A percentile compares a stretch with the other conserved stretches of the same genome.
Conservation (phyloP, 1,140 invertebrate genomes). For the Zaprionus ghesquierei region DNA sequence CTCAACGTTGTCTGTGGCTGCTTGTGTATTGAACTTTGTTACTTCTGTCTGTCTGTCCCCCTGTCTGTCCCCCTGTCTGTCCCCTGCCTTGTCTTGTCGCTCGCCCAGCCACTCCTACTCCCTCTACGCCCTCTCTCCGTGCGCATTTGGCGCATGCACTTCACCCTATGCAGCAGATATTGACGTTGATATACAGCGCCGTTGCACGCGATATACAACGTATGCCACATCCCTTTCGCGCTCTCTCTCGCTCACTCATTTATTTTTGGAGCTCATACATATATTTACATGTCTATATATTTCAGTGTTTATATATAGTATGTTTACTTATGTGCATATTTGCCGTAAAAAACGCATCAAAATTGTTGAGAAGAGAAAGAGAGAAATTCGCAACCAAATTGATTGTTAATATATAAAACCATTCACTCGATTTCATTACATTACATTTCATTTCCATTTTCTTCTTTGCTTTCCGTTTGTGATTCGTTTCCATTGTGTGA, state of each 20-base stretch:
- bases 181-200: constrained; percentile 79
- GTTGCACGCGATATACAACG: constrained; percentile 70
- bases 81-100: constrained; percentile 48
- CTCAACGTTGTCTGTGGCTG: constrained; percentile 36
- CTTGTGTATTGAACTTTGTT: constrained; percentile 72
- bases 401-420: background rate
- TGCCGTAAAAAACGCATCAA: constrained; percentile 11
- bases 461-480: constrained; percentile 28
- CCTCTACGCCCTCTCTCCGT: constrained; percentile 46
- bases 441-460: background rate
- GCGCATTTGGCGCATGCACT: constrained; percentile 59
- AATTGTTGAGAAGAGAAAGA: background rate
- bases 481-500: constrained; percentile 8
- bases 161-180: constrained; percentile 77
- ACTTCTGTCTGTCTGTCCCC: constrained; percentile 57
- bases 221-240: background rate
- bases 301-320: constrained; percentile 8
- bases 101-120: constrained; percentile 65
- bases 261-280: constrained; percentile 66
- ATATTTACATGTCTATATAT: constrained; percentile 21
- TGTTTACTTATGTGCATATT: background rate
- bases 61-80: constrained; percentile 4
- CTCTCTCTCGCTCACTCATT: constrained; percentile 43
- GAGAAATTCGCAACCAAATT: constrained; percentile 7
- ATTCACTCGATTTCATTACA: background rate